A percentile compares a stretch with the other conserved stretches of the same genome.
These are phyloP conservation scores for Patiria pectinifera DNA, from an alignment of 53 echinoderm and acorn worm genomes.

Conservation along the genomic window DNA sequence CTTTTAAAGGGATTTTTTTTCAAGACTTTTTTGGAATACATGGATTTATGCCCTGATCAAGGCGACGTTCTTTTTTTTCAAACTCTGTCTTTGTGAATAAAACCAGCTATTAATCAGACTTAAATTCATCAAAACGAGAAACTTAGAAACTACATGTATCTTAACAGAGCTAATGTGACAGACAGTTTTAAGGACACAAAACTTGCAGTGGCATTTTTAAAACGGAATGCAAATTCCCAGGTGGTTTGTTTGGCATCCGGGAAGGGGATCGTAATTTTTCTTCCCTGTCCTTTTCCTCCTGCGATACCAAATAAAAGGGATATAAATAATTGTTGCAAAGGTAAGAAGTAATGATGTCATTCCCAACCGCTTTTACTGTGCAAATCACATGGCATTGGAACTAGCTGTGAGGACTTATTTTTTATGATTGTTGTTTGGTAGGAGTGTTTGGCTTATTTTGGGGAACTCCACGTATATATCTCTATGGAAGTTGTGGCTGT, in stretches of 20 bases:
- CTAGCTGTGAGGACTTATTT: background rate
- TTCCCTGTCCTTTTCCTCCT: background rate
- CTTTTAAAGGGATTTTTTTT: conserved; percentile 5
- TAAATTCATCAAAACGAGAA: background rate
- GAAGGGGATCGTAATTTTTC: conserved; percentile 19
- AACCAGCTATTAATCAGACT: background rate
- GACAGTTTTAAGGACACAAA: conserved; percentile 45
- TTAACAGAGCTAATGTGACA: background rate
- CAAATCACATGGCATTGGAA: background rate
- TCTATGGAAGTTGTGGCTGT: conserved; percentile 27
- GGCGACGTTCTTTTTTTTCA: background rate
- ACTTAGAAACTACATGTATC: background rate
- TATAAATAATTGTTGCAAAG: conserved; percentile 37
- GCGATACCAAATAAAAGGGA: conserved; percentile 7
- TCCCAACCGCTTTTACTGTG: conserved; percentile 33
- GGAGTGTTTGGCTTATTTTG: background rate
- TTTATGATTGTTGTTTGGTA: conserved; percentile 21
- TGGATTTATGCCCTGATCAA: background rate
- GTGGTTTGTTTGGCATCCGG: background rate
- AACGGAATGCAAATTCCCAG: background rate
- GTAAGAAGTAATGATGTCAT: conserved; percentile 21
- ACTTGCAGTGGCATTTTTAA: conserved; percentile 41
- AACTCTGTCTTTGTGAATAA: background rate
- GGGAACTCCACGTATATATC: conserved; percentile 34
- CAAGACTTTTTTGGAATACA: background rate